Percentiles rank a stretch among this genome's conserved stretches.
These are phyloP conservation scores for Emesis furor DNA, from an alignment of 2,888 invertebrate genomes.

Conservation along the genomic window DNA sequence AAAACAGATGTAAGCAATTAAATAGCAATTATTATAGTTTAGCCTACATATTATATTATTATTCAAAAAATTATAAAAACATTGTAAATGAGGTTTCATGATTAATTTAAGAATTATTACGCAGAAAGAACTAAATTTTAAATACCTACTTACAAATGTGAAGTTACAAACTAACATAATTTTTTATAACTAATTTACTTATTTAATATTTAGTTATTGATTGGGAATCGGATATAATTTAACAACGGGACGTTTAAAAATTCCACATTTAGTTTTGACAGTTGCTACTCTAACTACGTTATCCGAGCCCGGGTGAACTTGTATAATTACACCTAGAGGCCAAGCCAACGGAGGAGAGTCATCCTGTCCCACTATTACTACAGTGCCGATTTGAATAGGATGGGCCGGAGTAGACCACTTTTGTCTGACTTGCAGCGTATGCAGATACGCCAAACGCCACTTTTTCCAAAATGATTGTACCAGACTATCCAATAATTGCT, in stretches of 20 bases:
- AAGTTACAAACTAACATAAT: too few species aligned
- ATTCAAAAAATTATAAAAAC: too few species aligned
- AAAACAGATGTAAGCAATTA: too few species aligned
- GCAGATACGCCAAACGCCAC: slow-evolving; percentile 49
- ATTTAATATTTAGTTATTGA: slow-evolving; percentile 19
- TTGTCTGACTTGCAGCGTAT: slow-evolving; percentile 44
- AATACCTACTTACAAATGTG: too few species aligned
- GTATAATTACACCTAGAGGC: slow-evolving; percentile 36
- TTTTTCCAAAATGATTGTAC: slow-evolving; percentile 49
- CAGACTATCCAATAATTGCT: slow-evolving; percentile 31
- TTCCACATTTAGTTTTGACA: slow-evolving; percentile 36
- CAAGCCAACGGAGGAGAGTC: slow-evolving; percentile 49
- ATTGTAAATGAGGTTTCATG: too few species aligned
- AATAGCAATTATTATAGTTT: too few species aligned
- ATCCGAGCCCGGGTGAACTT: slow-evolving; percentile 34
- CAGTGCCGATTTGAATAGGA: slow-evolving; percentile 26
- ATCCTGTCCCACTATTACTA: slow-evolving; percentile 52
- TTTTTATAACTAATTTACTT: too few species aligned
- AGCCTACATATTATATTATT: too few species aligned
- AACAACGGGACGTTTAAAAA: slow-evolving; percentile 41
- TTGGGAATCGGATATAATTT: slow-evolving; percentile 34
- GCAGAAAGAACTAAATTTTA: too few species aligned
- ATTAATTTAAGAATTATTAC: too few species aligned
- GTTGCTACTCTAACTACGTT: slow-evolving; percentile 45
- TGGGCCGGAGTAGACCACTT: slow-evolving; percentile 47